phyloP scores from a whole-genome alignment of 2,113 vertebrate genomes.

The Odocoileus hemionus region DNA sequence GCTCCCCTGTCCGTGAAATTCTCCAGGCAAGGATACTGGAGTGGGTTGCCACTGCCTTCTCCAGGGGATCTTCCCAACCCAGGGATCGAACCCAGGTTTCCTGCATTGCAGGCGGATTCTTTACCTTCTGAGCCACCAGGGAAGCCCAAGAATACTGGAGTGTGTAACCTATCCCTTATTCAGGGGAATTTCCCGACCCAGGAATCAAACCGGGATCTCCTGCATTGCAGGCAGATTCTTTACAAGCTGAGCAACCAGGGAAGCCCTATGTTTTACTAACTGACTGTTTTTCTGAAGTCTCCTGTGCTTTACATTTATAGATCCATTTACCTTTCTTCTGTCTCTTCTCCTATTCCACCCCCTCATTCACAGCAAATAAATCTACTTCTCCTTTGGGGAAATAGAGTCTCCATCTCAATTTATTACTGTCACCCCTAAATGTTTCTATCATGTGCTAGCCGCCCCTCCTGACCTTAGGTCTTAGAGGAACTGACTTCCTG shows the following conservation, averaged over 20 bases:
- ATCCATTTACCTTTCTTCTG: not conserved
- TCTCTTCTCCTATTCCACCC: not conserved
- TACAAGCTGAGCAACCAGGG: not conserved
- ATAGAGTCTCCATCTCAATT: not conserved
- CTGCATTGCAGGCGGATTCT: not conserved
- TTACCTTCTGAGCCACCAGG: not conserved
- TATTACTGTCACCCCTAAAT: not conserved
- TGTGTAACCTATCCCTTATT: not conserved
- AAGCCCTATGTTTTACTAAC: not conserved
- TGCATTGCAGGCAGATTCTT: not conserved
- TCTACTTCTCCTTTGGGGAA: not conserved
- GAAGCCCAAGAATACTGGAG: not conserved
- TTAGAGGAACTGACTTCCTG: not conserved
- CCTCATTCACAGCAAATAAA: not conserved
- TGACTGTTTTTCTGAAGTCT: not conserved
- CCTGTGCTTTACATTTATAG: not conserved
- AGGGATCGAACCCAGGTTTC: not conserved
- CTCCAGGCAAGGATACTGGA: not conserved
- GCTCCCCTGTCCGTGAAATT: not conserved
- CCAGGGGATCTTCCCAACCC: not conserved
- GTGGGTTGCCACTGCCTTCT: not conserved
- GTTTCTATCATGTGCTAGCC: not conserved
- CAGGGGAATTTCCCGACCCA: not conserved
- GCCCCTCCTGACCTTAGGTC: not conserved
- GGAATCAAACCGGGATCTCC: not conserved